These are phyloP conservation scores for Heliconius sara DNA, from an alignment of 2,888 invertebrate species.

Conservation along the genomic window DNA sequence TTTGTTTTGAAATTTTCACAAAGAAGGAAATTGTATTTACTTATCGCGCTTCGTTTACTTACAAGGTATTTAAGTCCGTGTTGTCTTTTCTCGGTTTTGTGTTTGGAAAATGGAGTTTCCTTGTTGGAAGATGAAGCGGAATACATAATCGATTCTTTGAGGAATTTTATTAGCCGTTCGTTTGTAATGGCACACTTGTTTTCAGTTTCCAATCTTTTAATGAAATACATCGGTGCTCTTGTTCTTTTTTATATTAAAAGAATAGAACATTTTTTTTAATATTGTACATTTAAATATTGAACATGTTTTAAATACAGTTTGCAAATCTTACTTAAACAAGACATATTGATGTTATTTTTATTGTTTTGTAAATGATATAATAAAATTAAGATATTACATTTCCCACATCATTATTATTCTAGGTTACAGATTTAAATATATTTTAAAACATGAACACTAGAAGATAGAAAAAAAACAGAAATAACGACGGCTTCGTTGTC, in stretches of 20 bases:
- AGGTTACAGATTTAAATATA: neutral
- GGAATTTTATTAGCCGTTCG: slow-evolving; percentile 67
- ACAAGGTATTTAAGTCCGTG: slow-evolving; percentile 81
- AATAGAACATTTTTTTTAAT: neutral
- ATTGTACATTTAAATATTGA: no score
- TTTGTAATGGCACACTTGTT: slow-evolving; percentile 60
- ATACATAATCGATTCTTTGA: slow-evolving; percentile 77
- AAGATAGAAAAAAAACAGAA: neutral
- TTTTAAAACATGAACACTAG: slow-evolving; percentile 7
- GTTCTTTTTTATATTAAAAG: slow-evolving; percentile 7
- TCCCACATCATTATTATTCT: neutral
- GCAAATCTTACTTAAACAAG: neutral
- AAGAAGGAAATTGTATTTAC: slow-evolving; percentile 77
- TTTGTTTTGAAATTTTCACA: slow-evolving; percentile 74
- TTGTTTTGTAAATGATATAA: neutral
- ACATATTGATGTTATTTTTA: neutral
- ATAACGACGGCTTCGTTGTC: slow-evolving; percentile 39
- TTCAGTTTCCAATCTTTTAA: slow-evolving; percentile 44
- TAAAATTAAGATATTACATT: neutral
- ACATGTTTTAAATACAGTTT: neutral
- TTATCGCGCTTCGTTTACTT: slow-evolving; percentile 82
- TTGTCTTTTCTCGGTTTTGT: slow-evolving; percentile 75
- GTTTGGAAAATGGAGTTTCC: slow-evolving; percentile 81
- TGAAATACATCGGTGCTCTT: slow-evolving; percentile 35
- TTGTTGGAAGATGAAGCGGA: slow-evolving; percentile 72